Conservation (phyloP, 1,140 invertebrate species). For the Euwallacea fornicatus region DNA sequence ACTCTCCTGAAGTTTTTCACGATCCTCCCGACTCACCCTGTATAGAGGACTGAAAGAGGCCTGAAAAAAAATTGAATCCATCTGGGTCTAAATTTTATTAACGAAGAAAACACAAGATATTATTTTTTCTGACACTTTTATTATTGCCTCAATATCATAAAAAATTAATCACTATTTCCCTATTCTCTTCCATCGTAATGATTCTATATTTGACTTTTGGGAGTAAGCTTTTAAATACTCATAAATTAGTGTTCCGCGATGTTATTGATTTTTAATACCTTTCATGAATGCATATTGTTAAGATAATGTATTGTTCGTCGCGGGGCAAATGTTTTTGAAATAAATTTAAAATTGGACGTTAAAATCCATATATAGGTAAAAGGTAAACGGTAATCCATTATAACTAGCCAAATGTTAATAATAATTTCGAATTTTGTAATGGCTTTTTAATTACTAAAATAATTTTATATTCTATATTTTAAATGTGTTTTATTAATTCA, state of each 20-base stretch:
- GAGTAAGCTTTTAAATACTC: too few relatives aligned
- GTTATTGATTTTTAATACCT: neutral
- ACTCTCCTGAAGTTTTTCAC: too few relatives aligned
- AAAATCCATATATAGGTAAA: constrained; percentile 28
- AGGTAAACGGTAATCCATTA: constrained; percentile 37
- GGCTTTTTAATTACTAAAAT: constrained; percentile 37
- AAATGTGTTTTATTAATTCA: constrained; percentile 38
- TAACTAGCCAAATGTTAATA: constrained; percentile 36
- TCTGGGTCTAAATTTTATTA: too few relatives aligned
- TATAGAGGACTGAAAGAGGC: too few relatives aligned
- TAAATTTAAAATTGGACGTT: constrained; percentile 33
- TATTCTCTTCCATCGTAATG: too few relatives aligned
- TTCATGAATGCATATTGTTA: neutral
- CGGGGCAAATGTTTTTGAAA: constrained; percentile 11
- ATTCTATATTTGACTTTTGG: too few relatives aligned
- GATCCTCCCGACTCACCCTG: too few relatives aligned
- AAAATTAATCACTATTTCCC: too few relatives aligned
- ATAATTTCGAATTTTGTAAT: constrained; percentile 36
- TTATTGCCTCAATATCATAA: too few relatives aligned
- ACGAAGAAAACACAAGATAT: too few relatives aligned
- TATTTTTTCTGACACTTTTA: too few relatives aligned
- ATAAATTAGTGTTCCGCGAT: neutral
- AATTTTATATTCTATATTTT: constrained; percentile 38
- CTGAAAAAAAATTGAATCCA: too few relatives aligned
- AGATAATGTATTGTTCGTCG: neutral